Conservation (phyloP, 92 coral and sea anemone genomes). For the Zoanthus solanderi region DNA sequence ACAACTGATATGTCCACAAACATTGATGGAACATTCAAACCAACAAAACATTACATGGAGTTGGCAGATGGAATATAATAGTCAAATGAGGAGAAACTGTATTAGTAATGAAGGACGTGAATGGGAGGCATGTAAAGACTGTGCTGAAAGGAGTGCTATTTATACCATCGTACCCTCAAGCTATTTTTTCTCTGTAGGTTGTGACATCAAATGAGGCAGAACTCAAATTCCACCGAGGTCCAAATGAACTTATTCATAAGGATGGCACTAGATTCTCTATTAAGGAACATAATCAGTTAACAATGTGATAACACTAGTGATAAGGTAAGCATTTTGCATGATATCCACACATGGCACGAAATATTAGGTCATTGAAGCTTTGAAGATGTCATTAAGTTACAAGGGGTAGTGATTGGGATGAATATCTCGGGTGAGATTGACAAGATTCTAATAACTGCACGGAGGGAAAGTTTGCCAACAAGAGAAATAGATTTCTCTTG, state of each 20-base stretch:
- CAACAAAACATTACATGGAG: constrained; percentile 47
- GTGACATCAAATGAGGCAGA: constrained; percentile 27
- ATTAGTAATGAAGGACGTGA: constrained; percentile 30
- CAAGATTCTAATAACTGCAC: constrained; percentile 45
- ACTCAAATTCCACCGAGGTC: constrained; percentile 44
- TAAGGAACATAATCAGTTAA: constrained; percentile 39
- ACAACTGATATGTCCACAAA: constrained; percentile 18
- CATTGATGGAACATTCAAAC: constrained; percentile 23
- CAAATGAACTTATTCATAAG: constrained; percentile 40
- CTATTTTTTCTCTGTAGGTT: constrained; percentile 32
- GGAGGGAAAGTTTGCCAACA: constrained; percentile 30
- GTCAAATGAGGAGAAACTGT: constrained; percentile 51
- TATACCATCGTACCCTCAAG: constrained; percentile 49
- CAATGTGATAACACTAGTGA: constrained; percentile 4
- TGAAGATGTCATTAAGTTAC: constrained; percentile 25
- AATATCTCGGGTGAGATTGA: not conserved
- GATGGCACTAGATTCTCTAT: constrained; percentile 37
- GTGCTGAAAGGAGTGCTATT: constrained; percentile 45
- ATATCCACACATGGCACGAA: constrained; percentile 36
- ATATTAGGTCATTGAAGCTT: constrained; percentile 44
- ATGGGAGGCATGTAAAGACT: constrained; percentile 37
- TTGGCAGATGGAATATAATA: constrained; percentile 51
- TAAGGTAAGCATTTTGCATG: constrained; percentile 14
- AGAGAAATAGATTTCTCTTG: not conserved
- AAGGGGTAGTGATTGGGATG: constrained; percentile 56